Evolutionary conservation across 2,797 vertebrate genomes (phyloP).

Genomic region (Phrynocephalus guinanensis): DNA sequence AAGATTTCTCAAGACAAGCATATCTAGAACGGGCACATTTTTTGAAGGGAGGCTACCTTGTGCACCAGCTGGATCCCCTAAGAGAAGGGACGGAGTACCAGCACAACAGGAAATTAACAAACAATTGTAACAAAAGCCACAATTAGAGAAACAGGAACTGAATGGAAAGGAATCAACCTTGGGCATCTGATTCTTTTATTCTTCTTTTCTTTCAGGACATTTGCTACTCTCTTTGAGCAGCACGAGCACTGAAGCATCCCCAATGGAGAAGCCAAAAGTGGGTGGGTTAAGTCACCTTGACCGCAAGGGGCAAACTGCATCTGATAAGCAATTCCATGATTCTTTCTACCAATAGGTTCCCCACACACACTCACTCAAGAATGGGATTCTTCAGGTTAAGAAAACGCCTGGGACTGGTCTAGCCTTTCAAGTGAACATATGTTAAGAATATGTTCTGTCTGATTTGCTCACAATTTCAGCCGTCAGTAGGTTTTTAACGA

Average conservation of each 20-base stretch:
- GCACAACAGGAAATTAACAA: background rate
- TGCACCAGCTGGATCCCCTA: background rate
- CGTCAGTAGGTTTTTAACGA: background rate
- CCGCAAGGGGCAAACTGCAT: constrained; percentile 2
- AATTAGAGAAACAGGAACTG: background rate
- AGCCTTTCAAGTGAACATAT: background rate
- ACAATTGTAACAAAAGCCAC: background rate
- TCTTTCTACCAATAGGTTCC: background rate
- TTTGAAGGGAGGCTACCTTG: background rate
- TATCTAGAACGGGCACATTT: background rate
- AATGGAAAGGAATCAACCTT: background rate
- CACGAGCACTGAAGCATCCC: constrained; percentile 7
- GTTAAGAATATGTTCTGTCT: background rate
- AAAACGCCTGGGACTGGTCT: background rate
- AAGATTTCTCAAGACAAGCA: background rate
- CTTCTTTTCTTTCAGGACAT: constrained; percentile 17
- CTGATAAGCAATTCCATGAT: background rate
- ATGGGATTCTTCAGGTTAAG: background rate
- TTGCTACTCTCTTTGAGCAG: constrained; percentile 29
- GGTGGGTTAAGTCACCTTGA: background rate
- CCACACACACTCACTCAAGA: no score
- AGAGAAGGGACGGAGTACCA: background rate
- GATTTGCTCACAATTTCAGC: background rate
- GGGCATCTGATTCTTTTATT: background rate
- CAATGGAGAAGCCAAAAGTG: constrained; percentile 14